Conservation (phyloP, 2,888 invertebrate species). For the Euproctis similis region DNA sequence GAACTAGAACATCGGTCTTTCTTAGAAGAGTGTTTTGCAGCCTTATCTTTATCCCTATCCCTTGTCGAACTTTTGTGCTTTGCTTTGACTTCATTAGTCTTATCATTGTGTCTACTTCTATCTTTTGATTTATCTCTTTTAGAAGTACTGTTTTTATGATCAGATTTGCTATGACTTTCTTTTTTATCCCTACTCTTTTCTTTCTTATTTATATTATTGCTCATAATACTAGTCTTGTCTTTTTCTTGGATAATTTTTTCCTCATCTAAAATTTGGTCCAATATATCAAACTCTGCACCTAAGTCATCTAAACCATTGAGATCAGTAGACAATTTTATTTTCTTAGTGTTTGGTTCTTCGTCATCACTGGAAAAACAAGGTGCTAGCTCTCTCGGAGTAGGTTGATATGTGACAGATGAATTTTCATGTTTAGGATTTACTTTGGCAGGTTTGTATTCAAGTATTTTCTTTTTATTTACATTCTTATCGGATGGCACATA, state of each 20-base stretch:
- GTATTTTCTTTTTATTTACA: slow-evolving; percentile 51
- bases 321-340: slow-evolving; percentile 51
- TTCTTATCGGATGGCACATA: slow-evolving; percentile 66
- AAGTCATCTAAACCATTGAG: slow-evolving; percentile 64
- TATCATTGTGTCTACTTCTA: slow-evolving; percentile 32
- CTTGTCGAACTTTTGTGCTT: slow-evolving; percentile 49
- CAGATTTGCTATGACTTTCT: slow-evolving; percentile 24
- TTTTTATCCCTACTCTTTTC: slow-evolving; percentile 21
- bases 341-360: slow-evolving; percentile 58
- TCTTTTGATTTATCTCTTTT: slow-evolving; percentile 28
- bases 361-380: slow-evolving; percentile 73
- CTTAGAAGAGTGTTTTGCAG: slow-evolving; percentile 35
- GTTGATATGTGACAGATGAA: slow-evolving; percentile 55
- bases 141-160: slow-evolving; percentile 32
- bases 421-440: slow-evolving; percentile 40
- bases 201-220: slow-evolving; percentile 23
- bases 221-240: slow-evolving; percentile 17
- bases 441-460: slow-evolving; percentile 64
- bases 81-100: slow-evolving; percentile 39
- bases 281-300: slow-evolving; percentile 68
- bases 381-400: slow-evolving; percentile 59
- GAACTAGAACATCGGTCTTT: slow-evolving; percentile 36
- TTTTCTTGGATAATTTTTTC: slow-evolving; percentile 40
- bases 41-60: slow-evolving; percentile 41
- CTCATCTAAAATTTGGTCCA: slow-evolving; percentile 69